Base-by-base conservation (phyloP, 1,140 invertebrate species). In the Homarus americanus region DNA sequence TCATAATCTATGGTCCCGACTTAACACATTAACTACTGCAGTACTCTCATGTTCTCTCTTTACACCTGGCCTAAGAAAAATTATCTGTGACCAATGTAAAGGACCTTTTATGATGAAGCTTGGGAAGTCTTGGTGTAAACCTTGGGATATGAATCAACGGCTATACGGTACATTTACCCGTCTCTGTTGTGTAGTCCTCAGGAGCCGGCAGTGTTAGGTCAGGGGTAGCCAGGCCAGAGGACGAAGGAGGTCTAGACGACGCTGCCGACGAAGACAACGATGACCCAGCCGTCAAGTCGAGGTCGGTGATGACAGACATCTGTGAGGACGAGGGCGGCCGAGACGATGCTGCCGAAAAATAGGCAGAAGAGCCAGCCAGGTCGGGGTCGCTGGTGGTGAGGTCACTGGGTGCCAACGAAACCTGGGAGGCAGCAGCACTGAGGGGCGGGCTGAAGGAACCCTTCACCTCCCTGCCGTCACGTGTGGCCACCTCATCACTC, bases 371-470 rank as follows among this genome's bases (percentile, higher is more conserved):
- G 28, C 41, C 44, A 41, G 87, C 87, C 15, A 92, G 58, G 63
- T 89, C 86, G 7, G 91, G 76, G 44, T 92, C 91, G 34, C 91
- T 89, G 80, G 82, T 85, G 66, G 86, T 89, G 20, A 88, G 86
- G 73, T 92, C 91, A 82, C 91, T 92, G 32, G 73, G 86, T 7
- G 75, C 80, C 63, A 92, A 44, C 5, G 87, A 89, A 24, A 92
- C 91, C 78, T 92, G 91, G 3, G 91, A 92, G 53, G 69, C 82
- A 12, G 91, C 91, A 40, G 91, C 82, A 49, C 91, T 92, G 28
- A 92, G 76, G n/a, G 91, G 87, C 4, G 91, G 91, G 41, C 91
- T 87, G 41, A 44, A 78, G 1, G 85, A 24, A 20, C 44, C 41
- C 34, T 86, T 82, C 32, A 82, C 53, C 58, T 36, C 82, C 24